Evolutionary conservation across 2,888 invertebrate genomes (phyloP).

Genomic region (Sclerodermus sp.): DNA sequence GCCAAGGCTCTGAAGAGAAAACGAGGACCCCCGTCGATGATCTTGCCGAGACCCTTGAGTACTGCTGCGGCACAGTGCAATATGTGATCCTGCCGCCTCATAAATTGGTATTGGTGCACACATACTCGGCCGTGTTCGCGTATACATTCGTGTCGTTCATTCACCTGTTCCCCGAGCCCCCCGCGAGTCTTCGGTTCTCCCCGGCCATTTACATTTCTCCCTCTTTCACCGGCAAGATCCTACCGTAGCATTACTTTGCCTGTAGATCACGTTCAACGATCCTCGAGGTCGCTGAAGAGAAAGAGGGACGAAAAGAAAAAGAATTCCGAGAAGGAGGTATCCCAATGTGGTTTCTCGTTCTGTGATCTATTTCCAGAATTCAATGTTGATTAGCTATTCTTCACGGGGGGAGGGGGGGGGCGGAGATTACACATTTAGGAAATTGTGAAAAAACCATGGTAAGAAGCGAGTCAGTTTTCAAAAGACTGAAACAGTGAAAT

Average conservation of each 20-base stretch:
- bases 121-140: background rate
- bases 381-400: too few species aligned
- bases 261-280: constrained; percentile 36
- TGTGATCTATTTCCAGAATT: too few species aligned
- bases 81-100: constrained; percentile 25
- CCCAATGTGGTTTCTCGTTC: too few species aligned
- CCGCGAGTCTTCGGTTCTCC: constrained; percentile 8
- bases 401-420: too few species aligned
- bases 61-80: constrained; percentile 19
- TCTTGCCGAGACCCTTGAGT: background rate
- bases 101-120: constrained; percentile 16
- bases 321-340: too few species aligned
- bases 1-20: too few species aligned
- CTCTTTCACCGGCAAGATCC: constrained; percentile 21
- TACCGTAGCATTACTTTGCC: constrained; percentile 32
- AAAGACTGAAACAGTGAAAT: too few species aligned
- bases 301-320: too few species aligned
- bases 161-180: constrained; percentile 31
- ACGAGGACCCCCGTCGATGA: background rate
- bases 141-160: constrained; percentile 35
- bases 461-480: too few species aligned
- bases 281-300: constrained; percentile 18
- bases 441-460: too few species aligned
- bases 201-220: constrained; percentile 13
- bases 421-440: too few species aligned